Percentiles rank a stretch among this genome's conserved stretches.
Conservation (phyloP, 2,888 invertebrate species). For the Anthoptus insignis region DNA sequence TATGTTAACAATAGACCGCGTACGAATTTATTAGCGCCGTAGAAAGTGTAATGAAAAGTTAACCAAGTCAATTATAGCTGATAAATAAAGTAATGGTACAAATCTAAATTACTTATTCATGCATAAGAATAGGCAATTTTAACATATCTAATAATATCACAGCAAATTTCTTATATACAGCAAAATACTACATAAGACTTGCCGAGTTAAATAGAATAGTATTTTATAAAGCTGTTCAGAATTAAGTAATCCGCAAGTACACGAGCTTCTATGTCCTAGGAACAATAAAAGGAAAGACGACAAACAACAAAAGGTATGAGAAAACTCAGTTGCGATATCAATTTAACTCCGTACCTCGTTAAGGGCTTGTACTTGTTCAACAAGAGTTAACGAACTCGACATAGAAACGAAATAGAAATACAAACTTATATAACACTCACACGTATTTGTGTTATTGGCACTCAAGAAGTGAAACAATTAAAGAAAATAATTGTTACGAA, state of each 20-base stretch:
- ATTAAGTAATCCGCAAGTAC: constrained; percentile 26
- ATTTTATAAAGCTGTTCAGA: constrained; percentile 2
- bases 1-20: constrained; percentile 17
- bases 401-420: constrained; percentile 23
- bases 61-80: not conserved
- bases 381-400: constrained; percentile 36
- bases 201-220: not conserved
- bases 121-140: no score
- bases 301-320: constrained; percentile 59
- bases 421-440: not conserved
- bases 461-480: not conserved
- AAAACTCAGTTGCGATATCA: constrained; percentile 59
- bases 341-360: constrained; percentile 47
- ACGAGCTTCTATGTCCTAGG: constrained; percentile 51
- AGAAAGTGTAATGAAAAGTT: constrained; percentile 20
- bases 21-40: constrained; percentile 11
- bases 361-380: constrained; percentile 42
- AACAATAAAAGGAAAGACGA: constrained; percentile 58
- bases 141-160: no score
- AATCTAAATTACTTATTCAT: no score
- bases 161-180: no score
- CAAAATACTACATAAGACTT: no score
- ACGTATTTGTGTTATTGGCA: not conserved
- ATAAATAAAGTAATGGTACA: no score
- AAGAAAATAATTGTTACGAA: not conserved